Percentiles rank a stretch among this genome's conserved stretches.
phyloP scores from a whole-genome alignment of 2,888 invertebrate genomes.

The Callimorpha dominula region DNA sequence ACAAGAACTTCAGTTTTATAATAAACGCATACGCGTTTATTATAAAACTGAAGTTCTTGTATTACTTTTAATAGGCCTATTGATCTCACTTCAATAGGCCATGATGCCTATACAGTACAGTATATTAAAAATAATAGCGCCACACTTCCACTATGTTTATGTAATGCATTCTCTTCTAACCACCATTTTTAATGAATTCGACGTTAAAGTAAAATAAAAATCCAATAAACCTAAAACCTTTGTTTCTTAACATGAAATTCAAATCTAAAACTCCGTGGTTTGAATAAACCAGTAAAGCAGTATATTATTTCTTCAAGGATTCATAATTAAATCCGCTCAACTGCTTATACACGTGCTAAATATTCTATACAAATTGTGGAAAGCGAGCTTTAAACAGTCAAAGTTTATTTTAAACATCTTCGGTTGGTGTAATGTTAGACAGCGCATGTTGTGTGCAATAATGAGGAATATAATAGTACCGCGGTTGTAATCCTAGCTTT shows the following conservation, averaged over 20 bases:
- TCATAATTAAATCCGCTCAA: constrained; percentile 22
- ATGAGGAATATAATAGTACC: constrained; percentile 52
- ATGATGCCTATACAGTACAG: neutral
- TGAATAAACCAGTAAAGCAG: neutral
- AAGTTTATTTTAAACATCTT: constrained; percentile 49
- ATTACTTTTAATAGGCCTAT: no score
- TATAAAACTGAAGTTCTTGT: no score
- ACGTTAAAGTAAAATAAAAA: neutral
- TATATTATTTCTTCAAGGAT: constrained; percentile 10
- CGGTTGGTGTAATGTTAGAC: constrained; percentile 35
- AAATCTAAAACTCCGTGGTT: constrained; percentile 4
- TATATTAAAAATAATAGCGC: neutral
- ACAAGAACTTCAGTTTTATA: neutral
- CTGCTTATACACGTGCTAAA: constrained; percentile 19
- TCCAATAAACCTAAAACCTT: neutral
- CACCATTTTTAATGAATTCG: neutral
- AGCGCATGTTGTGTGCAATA: constrained; percentile 46
- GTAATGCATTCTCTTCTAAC: neutral
- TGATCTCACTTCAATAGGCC: no score
- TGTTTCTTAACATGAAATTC: neutral
- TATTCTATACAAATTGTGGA: constrained; percentile 22
- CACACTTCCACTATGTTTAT: neutral
- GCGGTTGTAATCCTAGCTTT: constrained; percentile 65
- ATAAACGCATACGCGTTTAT: no score
- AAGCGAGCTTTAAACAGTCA: constrained; percentile 20